These are phyloP conservation scores for Uropsilus gracilis DNA, from an alignment of 2,113 vertebrate species.

Conservation along the genomic window DNA sequence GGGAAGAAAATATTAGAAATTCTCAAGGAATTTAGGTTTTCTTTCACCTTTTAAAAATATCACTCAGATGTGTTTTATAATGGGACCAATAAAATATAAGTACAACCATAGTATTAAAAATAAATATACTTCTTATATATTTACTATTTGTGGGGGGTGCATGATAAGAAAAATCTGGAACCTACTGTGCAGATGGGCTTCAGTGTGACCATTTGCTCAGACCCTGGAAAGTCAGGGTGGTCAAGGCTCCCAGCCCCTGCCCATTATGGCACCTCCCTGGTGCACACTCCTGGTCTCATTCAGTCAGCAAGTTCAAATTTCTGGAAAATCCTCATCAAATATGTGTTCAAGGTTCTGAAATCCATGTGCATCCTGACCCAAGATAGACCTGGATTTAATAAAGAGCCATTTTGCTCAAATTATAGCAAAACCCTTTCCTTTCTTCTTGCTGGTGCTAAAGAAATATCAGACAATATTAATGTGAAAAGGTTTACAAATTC, in stretches of 20 bases:
- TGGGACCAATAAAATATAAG: too few relatives aligned
- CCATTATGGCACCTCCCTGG: rapidly evolving
- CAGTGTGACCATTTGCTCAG: not conserved
- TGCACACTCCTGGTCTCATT: not conserved
- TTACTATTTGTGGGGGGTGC: not conserved
- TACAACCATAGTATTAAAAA: not conserved
- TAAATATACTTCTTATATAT: not conserved
- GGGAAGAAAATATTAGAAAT: not conserved
- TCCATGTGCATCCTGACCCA: not conserved
- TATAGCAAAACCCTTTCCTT: not conserved
- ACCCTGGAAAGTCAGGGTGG: not conserved
- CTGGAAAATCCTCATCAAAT: not conserved
- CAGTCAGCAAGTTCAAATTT: not conserved
- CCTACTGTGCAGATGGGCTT: not conserved
- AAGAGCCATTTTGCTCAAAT: not conserved
- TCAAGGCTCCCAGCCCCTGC: not conserved
- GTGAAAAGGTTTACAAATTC: too few relatives aligned
- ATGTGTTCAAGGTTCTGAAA: not conserved
- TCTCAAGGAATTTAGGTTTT: not conserved
- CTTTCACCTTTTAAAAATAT: not conserved
- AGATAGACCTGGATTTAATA: not conserved
- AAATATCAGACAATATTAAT: not conserved
- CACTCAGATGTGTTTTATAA: not conserved
- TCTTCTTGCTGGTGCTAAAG: not conserved
- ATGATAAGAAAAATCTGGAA: not conserved